These are phyloP conservation scores for Lordiphosa andalusiaca DNA, from an alignment of 2,888 invertebrate genomes.

Conservation along the genomic window DNA sequence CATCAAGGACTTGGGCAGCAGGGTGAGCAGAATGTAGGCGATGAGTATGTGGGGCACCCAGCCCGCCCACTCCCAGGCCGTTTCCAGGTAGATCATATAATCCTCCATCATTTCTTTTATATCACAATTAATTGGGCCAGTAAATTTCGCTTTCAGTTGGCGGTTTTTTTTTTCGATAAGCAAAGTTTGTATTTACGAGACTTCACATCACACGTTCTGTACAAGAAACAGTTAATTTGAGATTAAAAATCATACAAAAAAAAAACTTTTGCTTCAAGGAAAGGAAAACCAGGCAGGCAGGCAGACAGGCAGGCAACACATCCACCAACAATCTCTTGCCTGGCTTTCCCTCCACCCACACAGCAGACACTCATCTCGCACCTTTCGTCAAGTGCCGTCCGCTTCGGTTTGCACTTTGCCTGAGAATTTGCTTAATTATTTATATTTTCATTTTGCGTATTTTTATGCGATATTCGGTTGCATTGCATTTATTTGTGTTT, in stretches of 20 bases:
- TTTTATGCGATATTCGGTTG: conserved; percentile 54
- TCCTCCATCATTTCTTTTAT: conserved; percentile 32
- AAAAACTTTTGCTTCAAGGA: neutral
- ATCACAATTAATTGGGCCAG: conserved; percentile 36
- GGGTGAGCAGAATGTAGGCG: conserved; percentile 73
- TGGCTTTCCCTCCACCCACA: conserved; percentile 18
- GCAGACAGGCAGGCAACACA: no score
- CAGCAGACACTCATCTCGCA: conserved; percentile 36
- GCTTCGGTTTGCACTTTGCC: conserved; percentile 33
- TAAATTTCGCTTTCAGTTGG: conserved; percentile 36
- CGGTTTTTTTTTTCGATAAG: conserved; percentile 26
- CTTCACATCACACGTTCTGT: conserved; percentile 46
- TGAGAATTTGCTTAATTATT: conserved; percentile 41
- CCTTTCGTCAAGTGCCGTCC: conserved; percentile 52
- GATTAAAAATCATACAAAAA: neutral
- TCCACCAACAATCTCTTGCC: conserved; percentile 30
- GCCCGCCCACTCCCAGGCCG: conserved; percentile 64
- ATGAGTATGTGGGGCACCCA: conserved; percentile 70
- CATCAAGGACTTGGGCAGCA: conserved; percentile 74
- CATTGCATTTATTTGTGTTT: conserved; percentile 28
- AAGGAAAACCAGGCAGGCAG: conserved; percentile 21
- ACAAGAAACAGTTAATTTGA: neutral
- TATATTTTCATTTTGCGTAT: conserved; percentile 38
- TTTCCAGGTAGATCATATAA: conserved; percentile 51
- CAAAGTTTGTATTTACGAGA: conserved; percentile 31